Conservation (phyloP, 2,888 invertebrate species). For the Orthonevra nobilis region DNA sequence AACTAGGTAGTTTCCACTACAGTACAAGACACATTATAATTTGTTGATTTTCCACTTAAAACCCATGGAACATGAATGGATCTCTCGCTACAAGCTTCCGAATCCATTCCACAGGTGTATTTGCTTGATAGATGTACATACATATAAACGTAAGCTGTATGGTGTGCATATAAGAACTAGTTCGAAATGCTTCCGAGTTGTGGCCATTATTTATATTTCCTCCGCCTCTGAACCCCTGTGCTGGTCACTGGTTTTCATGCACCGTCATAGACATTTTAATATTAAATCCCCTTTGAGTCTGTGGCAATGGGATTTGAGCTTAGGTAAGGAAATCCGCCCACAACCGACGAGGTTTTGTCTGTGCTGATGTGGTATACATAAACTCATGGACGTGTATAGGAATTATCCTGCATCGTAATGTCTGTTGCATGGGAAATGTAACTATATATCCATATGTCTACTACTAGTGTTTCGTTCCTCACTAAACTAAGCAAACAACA, state of each 20-base stretch:
- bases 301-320: conserved; percentile 63
- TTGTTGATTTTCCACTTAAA: conserved; percentile 77
- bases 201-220: conserved; percentile 66
- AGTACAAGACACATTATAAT: conserved; percentile 73
- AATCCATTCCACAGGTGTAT: conserved; percentile 67
- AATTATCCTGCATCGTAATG: conserved; percentile 34
- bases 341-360: conserved; percentile 56
- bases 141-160: conserved; percentile 51
- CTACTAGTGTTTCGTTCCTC: conserved; percentile 7
- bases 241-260: conserved; percentile 59
- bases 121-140: conserved; percentile 23
- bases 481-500: conserved; percentile 31
- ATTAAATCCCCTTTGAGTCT: conserved; percentile 64
- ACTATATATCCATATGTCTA: neutral
- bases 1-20: conserved; percentile 64
- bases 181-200: conserved; percentile 53
- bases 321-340: conserved; percentile 61
- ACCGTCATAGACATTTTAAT: conserved; percentile 61
- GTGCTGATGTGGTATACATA: conserved; percentile 31
- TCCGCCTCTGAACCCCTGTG: conserved; percentile 47
- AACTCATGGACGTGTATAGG: conserved; percentile 6
- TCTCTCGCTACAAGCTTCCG: conserved; percentile 57
- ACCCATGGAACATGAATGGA: conserved; percentile 71
- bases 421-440: conserved; percentile 33
- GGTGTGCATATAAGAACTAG: conserved; percentile 61